These are phyloP conservation scores for Antheraea mylitta DNA, from an alignment of 1,140 invertebrate genomes.

Conservation along the genomic window DNA sequence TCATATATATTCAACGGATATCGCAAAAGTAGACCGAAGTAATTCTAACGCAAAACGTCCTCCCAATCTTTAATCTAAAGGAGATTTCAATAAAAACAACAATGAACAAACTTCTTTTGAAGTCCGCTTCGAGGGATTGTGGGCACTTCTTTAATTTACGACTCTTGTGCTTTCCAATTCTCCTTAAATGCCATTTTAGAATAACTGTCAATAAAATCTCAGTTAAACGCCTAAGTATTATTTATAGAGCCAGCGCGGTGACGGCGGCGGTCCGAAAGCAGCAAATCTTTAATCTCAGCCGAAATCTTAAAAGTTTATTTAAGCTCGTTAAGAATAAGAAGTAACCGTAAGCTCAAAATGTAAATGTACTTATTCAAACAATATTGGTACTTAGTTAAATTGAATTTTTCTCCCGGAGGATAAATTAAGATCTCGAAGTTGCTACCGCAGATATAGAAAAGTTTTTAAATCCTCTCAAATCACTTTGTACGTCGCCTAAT, in stretches of 20 bases:
- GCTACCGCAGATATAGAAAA: constrained; percentile 6
- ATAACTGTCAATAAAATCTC: constrained; percentile 30
- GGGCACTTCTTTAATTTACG: constrained; percentile 23
- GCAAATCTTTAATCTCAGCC: constrained; percentile 2
- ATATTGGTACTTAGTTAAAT: constrained; percentile 45
- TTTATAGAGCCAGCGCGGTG: constrained; percentile 21
- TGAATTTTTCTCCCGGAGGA: constrained; percentile 41
- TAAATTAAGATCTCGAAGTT: constrained; percentile 32
- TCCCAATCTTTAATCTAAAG: constrained; percentile 6
- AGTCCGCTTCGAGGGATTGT: constrained; percentile 11
- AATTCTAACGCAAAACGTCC: not conserved
- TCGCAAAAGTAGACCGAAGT: not conserved
- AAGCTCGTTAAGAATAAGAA: constrained; percentile 37
- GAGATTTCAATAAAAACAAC: constrained; percentile 13
- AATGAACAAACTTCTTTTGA: constrained; percentile 6
- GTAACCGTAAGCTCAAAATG: constrained; percentile 45
- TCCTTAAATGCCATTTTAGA: constrained; percentile 10
- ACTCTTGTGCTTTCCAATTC: constrained; percentile 12
- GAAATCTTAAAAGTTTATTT: constrained; percentile 23
- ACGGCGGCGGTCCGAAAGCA: not conserved
- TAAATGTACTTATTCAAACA: constrained; percentile 45
- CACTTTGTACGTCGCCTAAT: constrained; percentile 19
- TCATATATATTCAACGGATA: not conserved
- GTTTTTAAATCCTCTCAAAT: constrained; percentile 13
- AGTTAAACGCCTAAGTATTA: constrained; percentile 28